Conservation (phyloP, 2,797 vertebrate species). For the Tinamus major region DNA sequence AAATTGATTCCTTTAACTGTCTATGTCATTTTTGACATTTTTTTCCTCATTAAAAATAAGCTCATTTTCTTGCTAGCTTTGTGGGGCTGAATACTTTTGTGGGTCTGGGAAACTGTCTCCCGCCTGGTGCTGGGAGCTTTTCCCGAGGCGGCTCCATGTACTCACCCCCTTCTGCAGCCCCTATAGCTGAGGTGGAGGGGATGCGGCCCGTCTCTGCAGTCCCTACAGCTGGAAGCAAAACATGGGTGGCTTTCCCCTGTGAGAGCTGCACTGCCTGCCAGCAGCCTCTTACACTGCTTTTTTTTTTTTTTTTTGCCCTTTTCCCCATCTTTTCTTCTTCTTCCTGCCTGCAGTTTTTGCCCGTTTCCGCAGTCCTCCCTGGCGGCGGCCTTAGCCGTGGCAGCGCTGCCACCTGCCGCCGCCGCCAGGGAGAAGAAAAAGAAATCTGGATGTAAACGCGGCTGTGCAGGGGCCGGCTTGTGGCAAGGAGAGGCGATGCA, state of each 20-base stretch:
- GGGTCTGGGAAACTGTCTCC: too few species aligned
- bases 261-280: background rate
- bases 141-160: background rate
- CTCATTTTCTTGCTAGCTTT: fast-evolving
- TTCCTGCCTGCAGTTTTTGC: too few species aligned
- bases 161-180: too few species aligned
- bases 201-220: too few species aligned
- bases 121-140: background rate
- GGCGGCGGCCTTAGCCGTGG: background rate
- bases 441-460: background rate
- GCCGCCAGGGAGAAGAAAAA: background rate
- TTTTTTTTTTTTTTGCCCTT: too few species aligned
- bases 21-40: fast-evolving
- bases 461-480: conserved; percentile 1
- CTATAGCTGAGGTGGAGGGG: too few species aligned
- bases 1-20: fast-evolving
- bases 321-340: fast-evolving
- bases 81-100: fast-evolving
- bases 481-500: background rate
- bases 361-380: fast-evolving
- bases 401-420: conserved; percentile 40
- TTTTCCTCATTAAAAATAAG: background rate
- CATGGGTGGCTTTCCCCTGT: fast-evolving
- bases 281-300: too few species aligned
- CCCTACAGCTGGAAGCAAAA: background rate